Percentiles rank a stretch among this genome's conserved stretches.
Evolutionary conservation across 92 coral and sea anemone species (phyloP).

Genomic region (Phenganax subtilis): DNA sequence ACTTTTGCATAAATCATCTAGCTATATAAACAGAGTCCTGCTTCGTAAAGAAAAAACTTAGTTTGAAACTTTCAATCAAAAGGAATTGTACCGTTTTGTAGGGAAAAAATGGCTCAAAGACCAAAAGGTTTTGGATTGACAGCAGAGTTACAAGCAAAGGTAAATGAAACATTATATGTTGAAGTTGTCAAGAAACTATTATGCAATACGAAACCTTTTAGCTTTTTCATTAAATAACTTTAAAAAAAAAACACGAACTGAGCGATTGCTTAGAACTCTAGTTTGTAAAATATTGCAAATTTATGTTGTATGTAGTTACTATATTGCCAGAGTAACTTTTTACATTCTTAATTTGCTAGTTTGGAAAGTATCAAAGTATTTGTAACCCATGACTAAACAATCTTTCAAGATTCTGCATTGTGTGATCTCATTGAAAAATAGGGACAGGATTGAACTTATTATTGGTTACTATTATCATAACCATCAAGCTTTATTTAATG

Average conservation of each 20-base stretch:
- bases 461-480: too few species aligned
- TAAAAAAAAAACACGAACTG: background rate
- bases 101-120: constrained; percentile 63
- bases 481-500: background rate
- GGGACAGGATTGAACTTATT: too few species aligned
- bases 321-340: too few species aligned
- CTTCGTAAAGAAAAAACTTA: background rate
- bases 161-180: background rate
- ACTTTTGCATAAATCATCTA: constrained; percentile 20
- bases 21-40: background rate
- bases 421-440: too few species aligned
- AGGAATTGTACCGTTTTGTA: too few species aligned
- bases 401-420: too few species aligned
- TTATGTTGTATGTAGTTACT: background rate
- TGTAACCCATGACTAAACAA: too few species aligned
- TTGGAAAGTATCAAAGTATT: too few species aligned
- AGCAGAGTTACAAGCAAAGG: constrained; percentile 69
- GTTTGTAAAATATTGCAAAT: background rate
- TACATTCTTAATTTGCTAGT: too few species aligned
- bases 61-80: background rate
- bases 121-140: constrained; percentile 86
- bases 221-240: constrained; percentile 8
- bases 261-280: background rate
- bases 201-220: constrained; percentile 23
- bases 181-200: background rate